A percentile compares a stretch with the other conserved stretches of the same genome.
Conservation (phyloP, 1,140 invertebrate species). For the Lepidurus couesii region DNA sequence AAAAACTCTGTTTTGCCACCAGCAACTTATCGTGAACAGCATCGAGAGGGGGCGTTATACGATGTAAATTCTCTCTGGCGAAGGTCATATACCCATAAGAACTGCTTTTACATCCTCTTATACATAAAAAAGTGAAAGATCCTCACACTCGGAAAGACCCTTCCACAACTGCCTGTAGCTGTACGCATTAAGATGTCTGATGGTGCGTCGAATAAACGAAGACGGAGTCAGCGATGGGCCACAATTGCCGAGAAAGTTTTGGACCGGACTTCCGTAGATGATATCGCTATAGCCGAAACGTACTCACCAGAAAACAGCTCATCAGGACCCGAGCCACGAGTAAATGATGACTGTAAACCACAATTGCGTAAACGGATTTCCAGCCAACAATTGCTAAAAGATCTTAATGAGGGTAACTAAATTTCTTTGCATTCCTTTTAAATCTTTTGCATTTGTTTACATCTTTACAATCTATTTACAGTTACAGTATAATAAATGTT, state of each 20-base stretch:
- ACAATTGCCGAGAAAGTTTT: constrained; percentile 14
- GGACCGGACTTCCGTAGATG: background rate
- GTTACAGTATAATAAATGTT: too few species aligned
- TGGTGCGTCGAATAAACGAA: too few species aligned
- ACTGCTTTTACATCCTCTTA: too few species aligned
- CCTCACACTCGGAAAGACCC: background rate
- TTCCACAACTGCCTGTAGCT: background rate
- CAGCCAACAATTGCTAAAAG: constrained; percentile 30
- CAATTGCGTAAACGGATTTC: constrained; percentile 5
- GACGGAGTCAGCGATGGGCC: constrained; percentile 7
- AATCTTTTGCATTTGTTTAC: too few species aligned
- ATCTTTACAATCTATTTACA: too few species aligned
- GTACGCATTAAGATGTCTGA: background rate
- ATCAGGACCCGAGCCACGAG: background rate
- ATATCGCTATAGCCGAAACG: background rate
- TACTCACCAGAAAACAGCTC: background rate
- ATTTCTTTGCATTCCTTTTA: background rate
- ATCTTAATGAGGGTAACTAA: constrained; percentile 29
- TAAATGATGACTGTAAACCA: background rate
- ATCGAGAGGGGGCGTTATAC: too few species aligned
- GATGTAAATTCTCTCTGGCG: too few species aligned
- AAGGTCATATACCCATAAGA: too few species aligned
- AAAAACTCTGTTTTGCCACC: too few species aligned
- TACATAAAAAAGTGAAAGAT: too few species aligned
- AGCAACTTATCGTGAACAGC: too few species aligned